phyloP scores from a whole-genome alignment of 2,113 vertebrate genomes.

The Egretta garzetta region DNA sequence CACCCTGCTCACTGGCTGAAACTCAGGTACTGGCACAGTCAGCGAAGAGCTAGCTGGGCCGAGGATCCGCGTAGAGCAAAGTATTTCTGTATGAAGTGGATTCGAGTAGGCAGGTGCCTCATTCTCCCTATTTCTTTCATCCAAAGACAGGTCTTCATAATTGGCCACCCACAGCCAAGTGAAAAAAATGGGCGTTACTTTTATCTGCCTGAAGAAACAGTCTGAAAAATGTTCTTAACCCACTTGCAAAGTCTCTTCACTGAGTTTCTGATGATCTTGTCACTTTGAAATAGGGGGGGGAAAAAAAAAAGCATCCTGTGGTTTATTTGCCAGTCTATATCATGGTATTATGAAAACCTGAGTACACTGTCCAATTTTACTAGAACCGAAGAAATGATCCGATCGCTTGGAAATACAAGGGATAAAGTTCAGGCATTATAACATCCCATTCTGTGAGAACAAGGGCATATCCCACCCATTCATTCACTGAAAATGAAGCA shows the following conservation, averaged over 20 bases:
- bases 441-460: not conserved
- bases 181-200: not conserved
- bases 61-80: not conserved
- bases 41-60: accelerated
- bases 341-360: not conserved
- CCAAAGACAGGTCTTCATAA: not conserved
- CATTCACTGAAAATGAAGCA: constrained; percentile 1
- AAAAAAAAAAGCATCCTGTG: not conserved
- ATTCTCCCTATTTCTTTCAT: not conserved
- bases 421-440: not conserved
- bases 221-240: not conserved
- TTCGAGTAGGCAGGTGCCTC: not conserved
- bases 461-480: not conserved
- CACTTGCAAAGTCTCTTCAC: not conserved
- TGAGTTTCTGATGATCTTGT: not conserved
- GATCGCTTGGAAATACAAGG: not conserved
- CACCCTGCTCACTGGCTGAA: not conserved
- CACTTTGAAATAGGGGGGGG: not conserved
- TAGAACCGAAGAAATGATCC: not conserved
- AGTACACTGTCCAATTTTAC: not conserved
- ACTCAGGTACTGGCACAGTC: not conserved
- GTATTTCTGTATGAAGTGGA: not conserved
- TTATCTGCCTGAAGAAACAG: not conserved
- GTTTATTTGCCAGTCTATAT: not conserved
- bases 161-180: not conserved